phyloP scores from a whole-genome alignment of 2,888 invertebrate species.

The Pomacea canaliculata region DNA sequence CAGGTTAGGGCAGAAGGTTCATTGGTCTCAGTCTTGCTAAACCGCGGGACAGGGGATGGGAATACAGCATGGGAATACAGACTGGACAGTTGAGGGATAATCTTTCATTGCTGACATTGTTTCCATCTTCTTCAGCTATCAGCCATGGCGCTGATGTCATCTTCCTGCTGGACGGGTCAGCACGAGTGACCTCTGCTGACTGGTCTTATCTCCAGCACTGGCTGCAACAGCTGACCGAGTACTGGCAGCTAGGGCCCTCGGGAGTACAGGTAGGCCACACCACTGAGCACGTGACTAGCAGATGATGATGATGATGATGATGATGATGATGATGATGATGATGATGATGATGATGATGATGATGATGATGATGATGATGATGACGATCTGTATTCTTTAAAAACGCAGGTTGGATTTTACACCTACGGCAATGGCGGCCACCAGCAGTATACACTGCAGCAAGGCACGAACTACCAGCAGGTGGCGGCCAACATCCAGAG shows the following conservation, averaged over 20 bases:
- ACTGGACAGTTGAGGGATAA: too few relatives aligned
- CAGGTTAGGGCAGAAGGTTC: too few relatives aligned
- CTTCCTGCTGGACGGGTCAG: constrained; percentile 53
- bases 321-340: constrained; percentile 14
- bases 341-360: constrained; percentile 9
- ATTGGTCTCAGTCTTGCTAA: too few relatives aligned
- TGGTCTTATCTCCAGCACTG: constrained; percentile 45
- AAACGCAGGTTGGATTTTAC: constrained; percentile 41
- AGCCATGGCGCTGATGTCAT: constrained; percentile 42
- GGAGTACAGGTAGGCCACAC: constrained; percentile 32
- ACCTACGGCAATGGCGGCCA: constrained; percentile 48
- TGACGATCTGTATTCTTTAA: not conserved
- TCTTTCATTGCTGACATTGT: not conserved
- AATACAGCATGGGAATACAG: too few relatives aligned
- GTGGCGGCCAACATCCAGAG: constrained; percentile 38
- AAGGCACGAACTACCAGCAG: constrained; percentile 35
- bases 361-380: constrained; percentile 12
- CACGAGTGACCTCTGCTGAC: constrained; percentile 44
- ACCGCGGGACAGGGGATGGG: too few relatives aligned
- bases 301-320: constrained; percentile 6
- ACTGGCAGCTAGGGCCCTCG: constrained; percentile 47
- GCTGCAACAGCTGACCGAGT: constrained; percentile 44
- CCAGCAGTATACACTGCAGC: constrained; percentile 47
- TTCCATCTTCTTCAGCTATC: constrained; percentile 1
- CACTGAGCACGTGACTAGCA: not conserved